Conservation (phyloP, 2,113 vertebrate species). For the Thunnus thynnus region DNA sequence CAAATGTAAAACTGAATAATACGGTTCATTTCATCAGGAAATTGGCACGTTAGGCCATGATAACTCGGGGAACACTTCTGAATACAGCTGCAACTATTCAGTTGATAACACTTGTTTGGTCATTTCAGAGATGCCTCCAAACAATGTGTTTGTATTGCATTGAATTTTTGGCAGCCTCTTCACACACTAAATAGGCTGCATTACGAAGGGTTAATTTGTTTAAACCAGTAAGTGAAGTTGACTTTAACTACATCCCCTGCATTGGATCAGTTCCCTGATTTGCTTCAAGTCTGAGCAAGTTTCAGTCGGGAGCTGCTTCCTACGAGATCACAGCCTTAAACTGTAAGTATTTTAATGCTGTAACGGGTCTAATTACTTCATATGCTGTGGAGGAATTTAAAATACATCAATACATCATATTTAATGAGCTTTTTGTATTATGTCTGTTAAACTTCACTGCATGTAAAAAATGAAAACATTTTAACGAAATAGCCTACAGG, state of each 20-base stretch:
- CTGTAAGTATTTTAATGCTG: conserved; percentile 3
- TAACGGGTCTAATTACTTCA: background rate
- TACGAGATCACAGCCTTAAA: background rate
- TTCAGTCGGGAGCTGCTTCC: background rate
- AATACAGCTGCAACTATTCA: no score
- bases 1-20: no score
- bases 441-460: background rate
- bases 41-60: no score
- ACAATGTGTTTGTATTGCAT: background rate
- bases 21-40: no score
- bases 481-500: no score
- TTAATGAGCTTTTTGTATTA: background rate
- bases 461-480: no score
- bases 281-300: background rate
- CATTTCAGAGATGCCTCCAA: background rate
- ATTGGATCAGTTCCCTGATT: conserved; percentile 21
- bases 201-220: background rate
- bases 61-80: no score
- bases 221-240: background rate
- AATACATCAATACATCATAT: no score
- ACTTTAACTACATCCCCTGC: conserved; percentile 10
- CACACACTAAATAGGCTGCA: background rate
- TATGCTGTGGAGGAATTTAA: background rate
- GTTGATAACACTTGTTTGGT: no score
- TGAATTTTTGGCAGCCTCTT: background rate